A percentile compares a stretch with the other conserved stretches of the same genome.
phyloP scores from a whole-genome alignment of 1,140 invertebrate species.

The Euwallacea similis region DNA sequence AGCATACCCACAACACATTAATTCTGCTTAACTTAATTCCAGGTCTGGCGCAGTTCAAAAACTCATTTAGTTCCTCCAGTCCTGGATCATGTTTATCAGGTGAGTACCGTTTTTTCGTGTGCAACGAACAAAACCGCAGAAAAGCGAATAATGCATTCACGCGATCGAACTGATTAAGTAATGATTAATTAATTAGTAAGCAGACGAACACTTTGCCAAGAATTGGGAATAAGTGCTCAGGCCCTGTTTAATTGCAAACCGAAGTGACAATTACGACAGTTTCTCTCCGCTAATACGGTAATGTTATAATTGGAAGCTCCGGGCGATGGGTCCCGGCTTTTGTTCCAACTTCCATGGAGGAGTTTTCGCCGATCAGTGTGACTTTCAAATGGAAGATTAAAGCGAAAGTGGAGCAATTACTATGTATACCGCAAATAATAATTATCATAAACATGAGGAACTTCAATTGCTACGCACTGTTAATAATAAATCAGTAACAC shows the following conservation, averaged over 20 bases:
- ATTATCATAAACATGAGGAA: too few species aligned
- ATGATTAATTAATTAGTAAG: conserved; percentile 28
- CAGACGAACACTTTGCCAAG: conserved; percentile 27
- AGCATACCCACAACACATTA: not conserved
- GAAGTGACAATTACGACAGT: conserved; percentile 49
- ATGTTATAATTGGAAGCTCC: conserved; percentile 48
- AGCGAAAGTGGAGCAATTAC: too few species aligned
- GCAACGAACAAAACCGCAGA: not conserved
- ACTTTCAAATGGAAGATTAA: not conserved
- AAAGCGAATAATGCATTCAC: not conserved
- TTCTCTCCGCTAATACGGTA: conserved; percentile 48
- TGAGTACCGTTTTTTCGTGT: conserved; percentile 47
- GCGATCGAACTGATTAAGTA: conserved; percentile 13
- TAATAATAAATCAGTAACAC: too few species aligned
- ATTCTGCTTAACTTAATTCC: conserved; percentile 44
- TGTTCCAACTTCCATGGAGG: conserved; percentile 21
- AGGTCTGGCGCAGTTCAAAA: conserved; percentile 60
- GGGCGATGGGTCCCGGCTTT: conserved; percentile 36
- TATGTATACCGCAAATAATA: too few species aligned
- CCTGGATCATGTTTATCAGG: conserved; percentile 59
- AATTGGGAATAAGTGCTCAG: conserved; percentile 39
- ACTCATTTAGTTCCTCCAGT: conserved; percentile 56
- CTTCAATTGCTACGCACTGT: too few species aligned
- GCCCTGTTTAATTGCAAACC: conserved; percentile 46
- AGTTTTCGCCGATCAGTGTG: conserved; percentile 17